A percentile compares a stretch with the other conserved stretches of the same genome.
phyloP scores from a whole-genome alignment of 2,113 vertebrate species.

The Atlantisia rogersi region DNA sequence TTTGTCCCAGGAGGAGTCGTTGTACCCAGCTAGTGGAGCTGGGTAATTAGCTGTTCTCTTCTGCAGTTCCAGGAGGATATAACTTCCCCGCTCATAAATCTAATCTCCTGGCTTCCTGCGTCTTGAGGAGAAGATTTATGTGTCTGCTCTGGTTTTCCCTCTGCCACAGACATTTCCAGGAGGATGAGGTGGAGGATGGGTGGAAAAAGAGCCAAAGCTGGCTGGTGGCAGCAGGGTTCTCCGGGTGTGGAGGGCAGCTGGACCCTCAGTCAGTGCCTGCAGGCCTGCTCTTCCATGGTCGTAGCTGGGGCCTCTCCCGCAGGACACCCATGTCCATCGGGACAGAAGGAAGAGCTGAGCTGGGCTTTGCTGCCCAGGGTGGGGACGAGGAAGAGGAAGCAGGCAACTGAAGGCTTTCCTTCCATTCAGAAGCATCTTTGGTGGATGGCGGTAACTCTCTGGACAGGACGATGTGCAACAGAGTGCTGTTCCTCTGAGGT shows the following conservation, averaged over 20 bases:
- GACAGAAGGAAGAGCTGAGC: not conserved
- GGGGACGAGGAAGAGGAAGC: not conserved
- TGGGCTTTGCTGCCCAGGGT: not conserved
- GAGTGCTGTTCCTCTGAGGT: not conserved
- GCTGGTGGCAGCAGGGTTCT: not conserved
- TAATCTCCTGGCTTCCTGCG: conserved; percentile 6
- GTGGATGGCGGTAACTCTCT: not conserved
- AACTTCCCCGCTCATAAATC: conserved; percentile 54
- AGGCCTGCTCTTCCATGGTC: rapidly evolving
- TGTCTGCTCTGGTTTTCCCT: conserved; percentile 37
- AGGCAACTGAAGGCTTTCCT: not conserved
- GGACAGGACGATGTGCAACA: not conserved
- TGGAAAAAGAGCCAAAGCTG: not conserved
- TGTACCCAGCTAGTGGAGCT: not conserved
- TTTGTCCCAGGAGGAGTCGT: not conserved
- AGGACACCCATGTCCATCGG: rapidly evolving
- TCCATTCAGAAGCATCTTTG: not conserved
- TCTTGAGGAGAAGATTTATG: conserved; percentile 49
- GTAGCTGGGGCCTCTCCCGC: not conserved
- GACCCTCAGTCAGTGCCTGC: not conserved
- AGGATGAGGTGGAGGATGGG: not conserved
- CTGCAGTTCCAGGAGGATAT: not conserved
- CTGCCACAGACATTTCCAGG: not conserved
- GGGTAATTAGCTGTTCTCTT: conserved; percentile 4
- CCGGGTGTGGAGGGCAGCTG: rapidly evolving